These are phyloP conservation scores for Copsychus sechellarum DNA, from an alignment of 2,113 vertebrate genomes.

Conservation along the genomic window DNA sequence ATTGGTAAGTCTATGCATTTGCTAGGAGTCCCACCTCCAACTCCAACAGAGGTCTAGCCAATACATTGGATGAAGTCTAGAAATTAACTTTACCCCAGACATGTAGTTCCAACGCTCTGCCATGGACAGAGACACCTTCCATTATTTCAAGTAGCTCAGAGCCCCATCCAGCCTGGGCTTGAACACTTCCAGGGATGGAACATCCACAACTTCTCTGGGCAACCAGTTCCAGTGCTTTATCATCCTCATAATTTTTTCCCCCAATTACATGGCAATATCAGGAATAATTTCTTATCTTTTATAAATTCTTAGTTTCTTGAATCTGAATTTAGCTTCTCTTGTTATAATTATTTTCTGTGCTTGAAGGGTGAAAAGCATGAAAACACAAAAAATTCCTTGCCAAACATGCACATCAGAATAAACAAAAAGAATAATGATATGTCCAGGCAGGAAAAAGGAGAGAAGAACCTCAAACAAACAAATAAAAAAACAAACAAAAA, in stretches of 20 bases:
- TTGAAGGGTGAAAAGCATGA: neutral
- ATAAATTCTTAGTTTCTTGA: neutral
- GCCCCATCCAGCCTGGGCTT: neutral
- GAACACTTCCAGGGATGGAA: neutral
- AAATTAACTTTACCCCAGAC: neutral
- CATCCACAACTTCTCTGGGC: too few relatives aligned
- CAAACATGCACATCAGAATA: neutral
- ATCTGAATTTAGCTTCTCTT: neutral
- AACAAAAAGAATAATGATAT: neutral
- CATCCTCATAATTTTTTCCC: neutral
- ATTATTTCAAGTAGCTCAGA: neutral
- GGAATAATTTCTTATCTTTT: neutral
- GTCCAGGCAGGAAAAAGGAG: too few relatives aligned
- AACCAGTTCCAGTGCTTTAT: neutral
- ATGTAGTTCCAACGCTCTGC: rapidly evolving
- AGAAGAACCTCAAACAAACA: neutral
- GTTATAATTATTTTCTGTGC: neutral
- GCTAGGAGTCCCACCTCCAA: neutral
- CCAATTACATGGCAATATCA: neutral
- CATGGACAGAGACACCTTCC: neutral
- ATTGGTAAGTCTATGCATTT: neutral
- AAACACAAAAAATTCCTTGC: neutral
- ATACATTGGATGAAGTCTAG: neutral
- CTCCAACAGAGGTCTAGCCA: neutral
- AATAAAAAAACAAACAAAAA: neutral